These are phyloP conservation scores for Phrynosoma blainvillii DNA, from an alignment of 2,113 vertebrate species.

Conservation along the genomic window DNA sequence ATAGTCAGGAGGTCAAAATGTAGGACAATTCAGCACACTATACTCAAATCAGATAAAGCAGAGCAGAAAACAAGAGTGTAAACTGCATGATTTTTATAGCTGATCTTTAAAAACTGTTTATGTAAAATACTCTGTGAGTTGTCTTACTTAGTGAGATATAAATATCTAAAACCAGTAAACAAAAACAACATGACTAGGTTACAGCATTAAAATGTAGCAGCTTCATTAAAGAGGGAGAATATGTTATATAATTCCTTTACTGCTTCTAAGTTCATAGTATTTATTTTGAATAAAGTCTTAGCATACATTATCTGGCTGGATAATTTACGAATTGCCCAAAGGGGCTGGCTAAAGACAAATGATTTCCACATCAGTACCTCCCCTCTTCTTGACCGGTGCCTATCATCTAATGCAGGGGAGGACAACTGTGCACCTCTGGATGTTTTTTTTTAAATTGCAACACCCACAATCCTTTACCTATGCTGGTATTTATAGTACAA, in stretches of 20 bases:
- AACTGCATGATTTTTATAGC: neutral
- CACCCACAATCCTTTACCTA: too few relatives aligned
- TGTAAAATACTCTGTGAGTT: neutral
- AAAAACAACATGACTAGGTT: neutral
- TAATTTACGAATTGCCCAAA: neutral
- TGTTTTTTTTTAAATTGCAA: too few relatives aligned
- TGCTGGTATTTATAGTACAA: too few relatives aligned
- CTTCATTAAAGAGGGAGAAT: neutral
- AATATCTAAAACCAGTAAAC: neutral
- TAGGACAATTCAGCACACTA: slow-evolving; percentile 16
- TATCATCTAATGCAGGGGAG: too few relatives aligned
- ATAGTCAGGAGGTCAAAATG: neutral
- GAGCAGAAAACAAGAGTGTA: neutral
- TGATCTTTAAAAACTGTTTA: neutral
- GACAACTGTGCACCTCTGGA: too few relatives aligned
- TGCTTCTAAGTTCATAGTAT: neutral
- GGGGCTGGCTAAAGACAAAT: neutral
- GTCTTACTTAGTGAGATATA: neutral
- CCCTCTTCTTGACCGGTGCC: too few relatives aligned
- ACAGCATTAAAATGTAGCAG: neutral
- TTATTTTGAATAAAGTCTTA: neutral
- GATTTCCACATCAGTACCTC: neutral
- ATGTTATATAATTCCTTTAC: neutral
- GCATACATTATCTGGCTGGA: neutral
- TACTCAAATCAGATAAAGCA: slow-evolving; percentile 44